phyloP scores from a whole-genome alignment of 2,797 vertebrate species.

The Ataeniobius toweri region DNA sequence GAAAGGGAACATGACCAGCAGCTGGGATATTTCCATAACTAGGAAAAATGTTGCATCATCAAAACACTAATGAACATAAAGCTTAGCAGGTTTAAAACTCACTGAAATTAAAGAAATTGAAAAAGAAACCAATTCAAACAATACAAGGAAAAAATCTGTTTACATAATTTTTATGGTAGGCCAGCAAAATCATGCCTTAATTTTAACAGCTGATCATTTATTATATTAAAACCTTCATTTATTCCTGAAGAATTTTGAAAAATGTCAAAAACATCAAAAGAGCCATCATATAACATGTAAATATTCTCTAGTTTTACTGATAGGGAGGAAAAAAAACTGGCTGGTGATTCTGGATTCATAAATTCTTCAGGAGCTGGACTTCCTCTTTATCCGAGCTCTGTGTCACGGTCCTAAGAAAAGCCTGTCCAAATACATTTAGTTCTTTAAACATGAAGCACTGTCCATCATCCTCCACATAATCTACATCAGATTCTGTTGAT shows the following conservation, averaged over 20 bases:
- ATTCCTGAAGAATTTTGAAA: neutral
- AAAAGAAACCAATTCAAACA: neutral
- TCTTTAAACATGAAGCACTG: neutral
- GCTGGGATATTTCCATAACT: neutral
- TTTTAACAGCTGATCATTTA: neutral
- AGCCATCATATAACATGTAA: no score
- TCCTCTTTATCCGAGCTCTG: no score
- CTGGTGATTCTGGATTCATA: neutral
- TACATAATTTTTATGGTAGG: neutral
- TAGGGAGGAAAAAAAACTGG: neutral
- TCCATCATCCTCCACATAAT: no score
- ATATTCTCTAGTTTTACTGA: no score
- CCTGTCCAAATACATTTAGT: neutral
- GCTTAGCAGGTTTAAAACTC: neutral
- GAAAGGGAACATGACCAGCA: neutral
- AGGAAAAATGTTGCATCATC: neutral
- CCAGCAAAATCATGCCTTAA: neutral
- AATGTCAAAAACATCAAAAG: neutral
- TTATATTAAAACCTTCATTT: no score
- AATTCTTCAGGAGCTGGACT: no score
- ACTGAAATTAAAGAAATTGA: neutral
- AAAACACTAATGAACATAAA: neutral
- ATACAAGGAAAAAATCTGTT: neutral
- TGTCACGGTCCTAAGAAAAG: neutral
- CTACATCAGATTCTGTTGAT: no score